phyloP scores from a whole-genome alignment of 1,140 invertebrate species.

The Ostrea denselamellosa region DNA sequence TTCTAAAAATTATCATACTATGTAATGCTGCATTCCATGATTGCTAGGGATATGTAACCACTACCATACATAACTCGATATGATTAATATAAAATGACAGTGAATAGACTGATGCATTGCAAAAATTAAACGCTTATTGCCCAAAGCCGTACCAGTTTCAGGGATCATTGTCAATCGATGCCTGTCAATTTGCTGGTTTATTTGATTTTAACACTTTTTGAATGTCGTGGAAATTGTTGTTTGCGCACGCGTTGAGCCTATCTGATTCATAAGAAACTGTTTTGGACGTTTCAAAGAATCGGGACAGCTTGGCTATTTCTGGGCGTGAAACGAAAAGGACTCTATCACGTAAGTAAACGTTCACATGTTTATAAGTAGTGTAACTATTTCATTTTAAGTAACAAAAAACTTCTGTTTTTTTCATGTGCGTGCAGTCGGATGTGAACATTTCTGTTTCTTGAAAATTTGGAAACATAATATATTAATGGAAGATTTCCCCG shows the following conservation, averaged over 20 bases:
- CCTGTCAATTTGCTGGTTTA: slow-evolving; percentile 30
- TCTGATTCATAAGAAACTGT: neutral
- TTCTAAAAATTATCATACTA: slow-evolving; percentile 5
- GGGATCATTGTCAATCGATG: slow-evolving; percentile 32
- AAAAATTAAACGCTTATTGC: slow-evolving; percentile 25
- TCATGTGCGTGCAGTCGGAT: no score
- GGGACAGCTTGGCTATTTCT: neutral
- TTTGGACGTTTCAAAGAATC: neutral
- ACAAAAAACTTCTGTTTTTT: no score
- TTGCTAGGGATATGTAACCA: neutral
- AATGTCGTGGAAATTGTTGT: slow-evolving; percentile 35
- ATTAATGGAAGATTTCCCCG: no score
- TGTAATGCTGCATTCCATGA: neutral
- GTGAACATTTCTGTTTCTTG: no score
- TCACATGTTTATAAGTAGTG: no score
- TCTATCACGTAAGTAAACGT: neutral
- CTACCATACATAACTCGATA: slow-evolving; percentile 1
- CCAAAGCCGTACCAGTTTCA: slow-evolving; percentile 25
- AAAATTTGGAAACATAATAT: no score
- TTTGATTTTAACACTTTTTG: slow-evolving; percentile 40
- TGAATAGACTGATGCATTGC: neutral
- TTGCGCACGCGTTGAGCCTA: slow-evolving; percentile 18
- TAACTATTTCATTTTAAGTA: no score
- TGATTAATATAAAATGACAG: slow-evolving; percentile 27
- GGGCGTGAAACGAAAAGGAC: neutral